Percentiles rank a stretch among this genome's conserved stretches.
phyloP scores from a whole-genome alignment of 2,888 invertebrate species.

The Caradrina clavipalpis region DNA sequence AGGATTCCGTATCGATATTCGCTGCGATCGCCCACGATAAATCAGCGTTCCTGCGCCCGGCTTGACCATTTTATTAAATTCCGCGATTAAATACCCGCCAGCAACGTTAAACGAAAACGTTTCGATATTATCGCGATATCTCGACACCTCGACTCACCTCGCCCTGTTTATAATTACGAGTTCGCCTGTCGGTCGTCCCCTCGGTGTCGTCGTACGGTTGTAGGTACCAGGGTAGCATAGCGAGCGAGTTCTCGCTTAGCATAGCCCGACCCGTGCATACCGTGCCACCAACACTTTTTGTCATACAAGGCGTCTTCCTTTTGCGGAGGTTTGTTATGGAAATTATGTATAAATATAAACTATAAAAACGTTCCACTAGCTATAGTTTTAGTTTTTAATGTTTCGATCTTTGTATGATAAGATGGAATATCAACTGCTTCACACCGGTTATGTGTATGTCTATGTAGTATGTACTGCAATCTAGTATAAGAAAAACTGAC shows the following conservation, averaged over 20 bases:
- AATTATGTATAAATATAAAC: slow-evolving; percentile 39
- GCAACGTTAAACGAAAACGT: slow-evolving; percentile 79
- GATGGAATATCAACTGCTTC: slow-evolving; percentile 21
- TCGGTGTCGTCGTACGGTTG: slow-evolving; percentile 50
- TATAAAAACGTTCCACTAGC: slow-evolving; percentile 36
- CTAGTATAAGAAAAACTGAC: slow-evolving; percentile 26
- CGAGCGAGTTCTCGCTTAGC: slow-evolving; percentile 46
- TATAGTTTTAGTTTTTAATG: slow-evolving; percentile 15
- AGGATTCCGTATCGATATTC: slow-evolving; percentile 66
- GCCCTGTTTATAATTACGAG: slow-evolving; percentile 79
- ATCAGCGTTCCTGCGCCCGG: slow-evolving; percentile 72
- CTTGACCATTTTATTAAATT: slow-evolving; percentile 85
- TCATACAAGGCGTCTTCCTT: slow-evolving; percentile 44
- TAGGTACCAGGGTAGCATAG: slow-evolving; percentile 45
- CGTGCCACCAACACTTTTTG: slow-evolving; percentile 46
- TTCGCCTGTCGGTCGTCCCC: slow-evolving; percentile 69
- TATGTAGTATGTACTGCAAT: neutral
- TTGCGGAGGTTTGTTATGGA: slow-evolving; percentile 42
- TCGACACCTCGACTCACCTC: slow-evolving; percentile 82
- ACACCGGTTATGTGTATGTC: neutral
- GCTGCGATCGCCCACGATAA: slow-evolving; percentile 70
- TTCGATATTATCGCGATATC: slow-evolving; percentile 85
- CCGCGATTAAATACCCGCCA: slow-evolving; percentile 82
- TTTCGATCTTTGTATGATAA: slow-evolving; percentile 14
- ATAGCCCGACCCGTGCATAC: slow-evolving; percentile 38